A percentile compares a stretch with the other conserved stretches of the same genome.
Conservation (phyloP, 2,113 vertebrate species). For the Hippocampus guttulatus region DNA sequence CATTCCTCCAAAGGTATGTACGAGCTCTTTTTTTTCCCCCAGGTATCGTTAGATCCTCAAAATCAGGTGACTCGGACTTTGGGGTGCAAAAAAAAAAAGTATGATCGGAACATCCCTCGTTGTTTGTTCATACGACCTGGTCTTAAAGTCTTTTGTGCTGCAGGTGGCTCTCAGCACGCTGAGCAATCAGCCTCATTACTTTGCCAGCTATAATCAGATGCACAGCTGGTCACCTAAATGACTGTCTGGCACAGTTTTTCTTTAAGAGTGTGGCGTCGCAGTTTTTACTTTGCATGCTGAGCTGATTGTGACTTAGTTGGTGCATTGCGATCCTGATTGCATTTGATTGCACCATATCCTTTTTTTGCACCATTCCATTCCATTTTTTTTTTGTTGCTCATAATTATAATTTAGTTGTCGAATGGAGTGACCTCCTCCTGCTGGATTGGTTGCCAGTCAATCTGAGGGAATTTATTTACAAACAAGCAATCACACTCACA, state of each 20-base stretch:
- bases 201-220: slow-evolving; percentile 53
- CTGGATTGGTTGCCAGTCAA: background rate
- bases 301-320: slow-evolving; percentile 37
- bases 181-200: slow-evolving; percentile 50
- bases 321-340: slow-evolving; percentile 37
- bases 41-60: no score
- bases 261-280: slow-evolving; percentile 15
- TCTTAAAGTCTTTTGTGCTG: slow-evolving; percentile 17
- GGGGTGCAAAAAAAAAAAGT: no score
- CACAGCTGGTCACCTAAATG: slow-evolving; percentile 47
- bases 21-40: no score
- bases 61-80: no score
- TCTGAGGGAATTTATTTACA: background rate
- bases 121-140: slow-evolving; percentile 1
- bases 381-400: background rate
- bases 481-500: no score
- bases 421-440: background rate
- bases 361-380: background rate
- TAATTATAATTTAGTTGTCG: slow-evolving; percentile 1
- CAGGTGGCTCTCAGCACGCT: slow-evolving; percentile 47
- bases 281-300: slow-evolving; percentile 25
- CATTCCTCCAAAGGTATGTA: background rate
- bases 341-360: slow-evolving; percentile 48
- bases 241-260: slow-evolving; percentile 37
- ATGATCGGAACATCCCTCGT: no score